Percentiles rank a stretch among this genome's conserved stretches.
These are phyloP conservation scores for Diadumene lineata DNA, from an alignment of 92 coral and sea anemone genomes.

Conservation along the genomic window DNA sequence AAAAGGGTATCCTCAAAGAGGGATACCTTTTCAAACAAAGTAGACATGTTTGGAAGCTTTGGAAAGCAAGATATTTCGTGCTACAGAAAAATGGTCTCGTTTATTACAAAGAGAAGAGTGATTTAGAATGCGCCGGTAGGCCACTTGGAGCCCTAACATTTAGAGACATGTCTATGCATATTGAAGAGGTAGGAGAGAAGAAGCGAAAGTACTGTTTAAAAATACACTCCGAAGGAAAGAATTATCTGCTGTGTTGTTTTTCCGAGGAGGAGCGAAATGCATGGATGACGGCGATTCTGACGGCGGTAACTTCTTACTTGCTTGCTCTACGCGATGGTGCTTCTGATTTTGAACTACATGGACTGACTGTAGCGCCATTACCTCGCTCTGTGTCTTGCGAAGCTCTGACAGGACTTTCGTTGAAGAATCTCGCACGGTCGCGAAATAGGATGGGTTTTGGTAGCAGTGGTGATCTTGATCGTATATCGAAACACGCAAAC, in stretches of 20 bases:
- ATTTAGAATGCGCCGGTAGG: slow-evolving; percentile 59
- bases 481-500: slow-evolving; percentile 55
- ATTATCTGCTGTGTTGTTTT: slow-evolving; percentile 82
- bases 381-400: slow-evolving; percentile 77
- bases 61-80: slow-evolving; percentile 95
- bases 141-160: slow-evolving; percentile 83
- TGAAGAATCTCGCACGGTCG: slow-evolving; percentile 35
- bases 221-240: slow-evolving; percentile 77
- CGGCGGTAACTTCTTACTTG: slow-evolving; percentile 77
- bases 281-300: slow-evolving; percentile 91
- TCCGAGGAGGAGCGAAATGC: slow-evolving; percentile 91
- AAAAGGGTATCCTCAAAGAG: slow-evolving; percentile 74
- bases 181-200: slow-evolving; percentile 85
- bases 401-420: slow-evolving; percentile 47
- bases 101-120: slow-evolving; percentile 79
- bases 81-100: slow-evolving; percentile 82
- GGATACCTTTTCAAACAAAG: slow-evolving; percentile 97
- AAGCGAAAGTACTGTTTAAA: slow-evolving; percentile 82
- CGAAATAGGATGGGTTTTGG: slow-evolving; percentile 51
- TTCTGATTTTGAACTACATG: slow-evolving; percentile 42
- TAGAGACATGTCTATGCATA: slow-evolving; percentile 77
- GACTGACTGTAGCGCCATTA: slow-evolving; percentile 40
- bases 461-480: slow-evolving; percentile 76
- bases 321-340: slow-evolving; percentile 69
- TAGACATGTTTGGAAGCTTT: slow-evolving; percentile 87